Evolutionary conservation across 2,797 vertebrate genomes (phyloP).

Genomic region (Siniperca scherzeri): DNA sequence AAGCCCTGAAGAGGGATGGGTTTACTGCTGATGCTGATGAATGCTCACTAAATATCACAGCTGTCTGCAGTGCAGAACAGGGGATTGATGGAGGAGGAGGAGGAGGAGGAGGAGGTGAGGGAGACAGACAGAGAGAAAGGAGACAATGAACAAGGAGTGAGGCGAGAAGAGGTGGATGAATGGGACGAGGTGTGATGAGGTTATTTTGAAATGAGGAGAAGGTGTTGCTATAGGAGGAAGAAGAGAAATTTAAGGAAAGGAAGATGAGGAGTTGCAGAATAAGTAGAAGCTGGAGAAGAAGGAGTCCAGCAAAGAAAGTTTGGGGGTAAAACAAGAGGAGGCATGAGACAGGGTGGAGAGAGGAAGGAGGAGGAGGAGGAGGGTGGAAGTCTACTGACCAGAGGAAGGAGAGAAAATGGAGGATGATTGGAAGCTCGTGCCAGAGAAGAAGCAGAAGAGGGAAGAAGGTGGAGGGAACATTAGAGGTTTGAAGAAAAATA

Average conservation of each 20-base stretch:
- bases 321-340: too few relatives aligned
- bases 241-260: not conserved
- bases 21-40: slow-evolving; percentile 46
- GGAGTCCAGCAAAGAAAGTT: not conserved
- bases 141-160: not conserved
- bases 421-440: not conserved
- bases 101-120: not conserved
- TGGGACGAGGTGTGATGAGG: not conserved
- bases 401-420: slow-evolving; percentile 12
- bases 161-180: not conserved
- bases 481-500: not conserved
- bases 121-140: not conserved
- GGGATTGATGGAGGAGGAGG: slow-evolving; percentile 11
- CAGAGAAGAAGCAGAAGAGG: slow-evolving; percentile 1
- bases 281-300: not conserved
- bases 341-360: not conserved
- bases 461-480: not conserved
- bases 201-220: not conserved
- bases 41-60: slow-evolving; percentile 54
- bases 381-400: slow-evolving; percentile 19
- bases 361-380: slow-evolving; percentile 4
- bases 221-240: not conserved
- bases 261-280: not conserved
- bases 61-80: slow-evolving; percentile 17
- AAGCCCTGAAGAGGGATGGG: slow-evolving; percentile 25